phyloP scores from a whole-genome alignment of 2,113 vertebrate species.

The Dascyllus trimaculatus region DNA sequence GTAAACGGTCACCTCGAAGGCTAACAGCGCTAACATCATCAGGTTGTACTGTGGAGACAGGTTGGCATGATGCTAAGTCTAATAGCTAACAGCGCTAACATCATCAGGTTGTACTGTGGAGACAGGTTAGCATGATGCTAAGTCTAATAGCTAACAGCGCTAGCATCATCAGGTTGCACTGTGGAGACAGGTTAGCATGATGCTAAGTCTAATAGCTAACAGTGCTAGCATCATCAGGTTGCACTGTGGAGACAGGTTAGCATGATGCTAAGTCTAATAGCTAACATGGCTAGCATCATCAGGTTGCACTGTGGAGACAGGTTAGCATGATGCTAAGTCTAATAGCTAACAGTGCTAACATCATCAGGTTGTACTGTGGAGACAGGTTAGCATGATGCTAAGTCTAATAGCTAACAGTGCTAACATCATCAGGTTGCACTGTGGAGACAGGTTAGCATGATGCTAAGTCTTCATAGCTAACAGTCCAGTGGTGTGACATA shows the following conservation, averaged over 20 bases:
- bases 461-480: slow-evolving; percentile 77
- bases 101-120: slow-evolving; percentile 87
- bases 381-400: too few species aligned
- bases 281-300: slow-evolving; percentile 76
- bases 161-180: slow-evolving; percentile 89
- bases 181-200: slow-evolving; percentile 21
- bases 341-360: too few species aligned
- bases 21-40: slow-evolving; percentile 91
- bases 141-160: slow-evolving; percentile 83
- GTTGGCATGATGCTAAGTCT: not conserved
- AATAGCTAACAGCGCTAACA: slow-evolving; percentile 86
- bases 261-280: slow-evolving; percentile 63
- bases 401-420: too few species aligned
- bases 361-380: too few species aligned
- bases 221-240: slow-evolving; percentile 89
- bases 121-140: slow-evolving; percentile 5
- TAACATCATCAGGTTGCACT: too few species aligned
- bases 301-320: too few species aligned
- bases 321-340: too few species aligned
- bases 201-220: slow-evolving; percentile 80
- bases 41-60: slow-evolving; percentile 83
- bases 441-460: too few species aligned
- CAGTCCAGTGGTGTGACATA: too few species aligned
- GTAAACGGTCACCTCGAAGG: slow-evolving; percentile 95
- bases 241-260: slow-evolving; percentile 60